Conservation (phyloP, 2,797 vertebrate species). For the Poeciliopsis turneri region DNA sequence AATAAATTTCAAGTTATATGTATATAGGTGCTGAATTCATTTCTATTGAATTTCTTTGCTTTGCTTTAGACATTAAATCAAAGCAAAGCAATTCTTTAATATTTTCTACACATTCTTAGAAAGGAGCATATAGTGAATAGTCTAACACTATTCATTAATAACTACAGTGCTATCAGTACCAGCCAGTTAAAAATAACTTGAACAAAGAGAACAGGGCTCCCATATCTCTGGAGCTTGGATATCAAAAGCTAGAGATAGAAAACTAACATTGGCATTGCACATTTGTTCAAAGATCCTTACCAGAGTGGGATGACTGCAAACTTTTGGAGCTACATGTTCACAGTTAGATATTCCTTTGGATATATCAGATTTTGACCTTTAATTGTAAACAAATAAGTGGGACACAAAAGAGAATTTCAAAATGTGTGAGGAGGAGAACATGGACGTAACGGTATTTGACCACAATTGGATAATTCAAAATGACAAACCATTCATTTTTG, state of each 20-base stretch:
- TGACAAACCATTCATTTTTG: background rate
- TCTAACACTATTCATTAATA: no score
- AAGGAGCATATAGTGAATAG: no score
- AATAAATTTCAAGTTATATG: no score
- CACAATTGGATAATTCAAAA: background rate
- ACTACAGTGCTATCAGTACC: no score
- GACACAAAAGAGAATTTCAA: background rate
- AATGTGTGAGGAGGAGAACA: background rate
- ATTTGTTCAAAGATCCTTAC: background rate
- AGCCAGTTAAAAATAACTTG: no score
- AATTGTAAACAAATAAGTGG: background rate
- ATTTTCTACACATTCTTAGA: no score
- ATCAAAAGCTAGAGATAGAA: conserved; percentile 47
- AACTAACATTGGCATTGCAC: conserved; percentile 14
- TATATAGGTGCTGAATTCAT: no score
- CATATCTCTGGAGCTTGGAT: conserved; percentile 14
- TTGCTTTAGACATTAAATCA: no score
- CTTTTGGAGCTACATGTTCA: background rate
- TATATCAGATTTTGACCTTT: background rate
- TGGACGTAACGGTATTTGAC: background rate
- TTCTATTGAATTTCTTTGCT: no score
- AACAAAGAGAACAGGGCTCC: no score
- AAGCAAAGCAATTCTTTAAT: no score
- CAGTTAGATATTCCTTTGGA: background rate
- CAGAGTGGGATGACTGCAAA: background rate